A percentile compares a stretch with the other conserved stretches of the same genome.
These are phyloP conservation scores for Diaprepes abbreviatus DNA, from an alignment of 2,888 invertebrate species.

Conservation along the genomic window DNA sequence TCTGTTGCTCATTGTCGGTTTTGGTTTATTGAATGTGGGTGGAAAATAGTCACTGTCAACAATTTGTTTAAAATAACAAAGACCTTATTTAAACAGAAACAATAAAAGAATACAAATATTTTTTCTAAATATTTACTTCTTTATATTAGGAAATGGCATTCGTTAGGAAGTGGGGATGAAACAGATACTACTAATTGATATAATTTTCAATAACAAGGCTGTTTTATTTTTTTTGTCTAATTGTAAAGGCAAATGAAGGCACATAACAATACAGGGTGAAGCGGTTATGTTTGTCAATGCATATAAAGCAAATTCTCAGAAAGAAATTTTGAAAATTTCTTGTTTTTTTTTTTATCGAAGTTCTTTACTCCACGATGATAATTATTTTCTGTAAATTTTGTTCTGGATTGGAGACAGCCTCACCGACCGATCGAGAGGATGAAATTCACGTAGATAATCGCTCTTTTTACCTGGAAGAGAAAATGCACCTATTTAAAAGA, in stretches of 20 bases:
- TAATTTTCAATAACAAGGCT: constrained; percentile 1
- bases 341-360: too few relatives aligned
- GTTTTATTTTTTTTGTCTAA: not conserved
- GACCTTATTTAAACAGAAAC: not conserved
- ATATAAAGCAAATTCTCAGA: too few relatives aligned
- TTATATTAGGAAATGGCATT: not conserved
- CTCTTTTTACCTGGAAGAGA: too few relatives aligned
- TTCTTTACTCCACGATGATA: too few relatives aligned
- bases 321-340: too few relatives aligned
- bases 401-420: too few relatives aligned
- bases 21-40: not conserved
- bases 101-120: not conserved
- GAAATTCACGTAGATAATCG: too few relatives aligned
- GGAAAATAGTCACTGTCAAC: not conserved
- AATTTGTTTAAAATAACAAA: not conserved
- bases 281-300: too few relatives aligned
- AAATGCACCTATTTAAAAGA: too few relatives aligned
- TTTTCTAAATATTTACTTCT: not conserved
- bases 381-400: too few relatives aligned
- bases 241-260: not conserved
- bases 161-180: constrained; percentile 12
- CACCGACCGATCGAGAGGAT: too few relatives aligned
- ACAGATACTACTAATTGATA: constrained; percentile 6
- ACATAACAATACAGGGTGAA: not conserved
- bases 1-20: constrained; percentile 36